Evolutionary conservation across 1,140 invertebrate species (phyloP).

Genomic region (Anastrepha ludens): DNA sequence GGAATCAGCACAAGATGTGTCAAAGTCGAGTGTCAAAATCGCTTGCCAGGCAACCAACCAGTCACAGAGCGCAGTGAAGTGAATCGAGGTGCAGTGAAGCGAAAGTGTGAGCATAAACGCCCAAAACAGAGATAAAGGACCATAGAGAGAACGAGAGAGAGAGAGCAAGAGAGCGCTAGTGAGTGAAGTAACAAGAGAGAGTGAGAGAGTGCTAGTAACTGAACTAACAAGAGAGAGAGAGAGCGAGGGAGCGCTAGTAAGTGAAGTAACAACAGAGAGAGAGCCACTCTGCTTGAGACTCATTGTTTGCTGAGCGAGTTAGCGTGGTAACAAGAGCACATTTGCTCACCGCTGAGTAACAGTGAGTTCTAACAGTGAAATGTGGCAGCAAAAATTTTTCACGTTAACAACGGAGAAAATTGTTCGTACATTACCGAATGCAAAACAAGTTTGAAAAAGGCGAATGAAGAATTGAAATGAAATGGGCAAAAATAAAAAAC

Average conservation of each 20-base stretch:
- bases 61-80: slow-evolving; percentile 1
- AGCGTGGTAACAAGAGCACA: not conserved
- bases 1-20: not conserved
- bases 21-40: slow-evolving; percentile 11
- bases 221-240: not conserved
- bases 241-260: not conserved
- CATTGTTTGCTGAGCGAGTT: not conserved
- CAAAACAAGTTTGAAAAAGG: not conserved
- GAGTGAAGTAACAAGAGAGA: not conserved
- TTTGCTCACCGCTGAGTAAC: too few species aligned
- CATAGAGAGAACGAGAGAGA: not conserved
- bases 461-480: too few species aligned
- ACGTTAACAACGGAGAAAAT: too few species aligned
- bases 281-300: too few species aligned
- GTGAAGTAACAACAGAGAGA: not conserved
- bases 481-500: not conserved
- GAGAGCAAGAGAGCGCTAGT: not conserved
- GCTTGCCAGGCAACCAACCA: not conserved
- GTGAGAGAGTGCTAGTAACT: not conserved
- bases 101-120: slow-evolving; percentile 7
- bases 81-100: not conserved
- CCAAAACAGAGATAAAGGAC: not conserved
- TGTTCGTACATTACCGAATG: not conserved
- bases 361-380: too few species aligned
- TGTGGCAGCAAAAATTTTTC: too few species aligned